Conservation (phyloP, 2,113 vertebrate genomes). For the Spea bombifrons region DNA sequence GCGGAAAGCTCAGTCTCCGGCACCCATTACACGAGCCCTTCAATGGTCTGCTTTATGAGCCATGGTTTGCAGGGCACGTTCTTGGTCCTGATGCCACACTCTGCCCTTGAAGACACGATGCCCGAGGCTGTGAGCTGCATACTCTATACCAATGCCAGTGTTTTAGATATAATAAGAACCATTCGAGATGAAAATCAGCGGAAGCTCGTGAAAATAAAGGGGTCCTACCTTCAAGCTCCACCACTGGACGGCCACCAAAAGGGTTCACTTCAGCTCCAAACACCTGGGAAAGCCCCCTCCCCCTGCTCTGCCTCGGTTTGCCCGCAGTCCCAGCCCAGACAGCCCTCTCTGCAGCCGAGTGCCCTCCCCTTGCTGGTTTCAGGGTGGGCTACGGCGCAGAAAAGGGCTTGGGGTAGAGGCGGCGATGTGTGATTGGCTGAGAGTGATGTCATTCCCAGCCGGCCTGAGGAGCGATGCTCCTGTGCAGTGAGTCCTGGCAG, state of each 20-base stretch:
- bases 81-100: neutral
- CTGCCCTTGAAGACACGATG: neutral
- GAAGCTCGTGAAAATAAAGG: neutral
- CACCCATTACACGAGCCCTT: neutral
- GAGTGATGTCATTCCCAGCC: conserved; percentile 40
- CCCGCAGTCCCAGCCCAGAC: conserved; percentile 37
- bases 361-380: conserved; percentile 22
- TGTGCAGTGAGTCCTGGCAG: neutral
- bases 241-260: conserved; percentile 30
- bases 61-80: conserved; percentile 1
- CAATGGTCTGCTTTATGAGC: neutral
- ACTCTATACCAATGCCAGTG: no score
- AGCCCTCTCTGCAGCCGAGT: conserved; percentile 25
- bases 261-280: neutral
- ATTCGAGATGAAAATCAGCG: neutral
- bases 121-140: no score
- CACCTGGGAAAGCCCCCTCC: conserved; percentile 36
- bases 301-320: conserved; percentile 27
- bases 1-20: neutral
- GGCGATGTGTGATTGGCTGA: conserved; percentile 19
- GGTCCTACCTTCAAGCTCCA: conserved; percentile 34
- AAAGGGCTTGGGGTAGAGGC: neutral
- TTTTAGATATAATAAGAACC: no score
- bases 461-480: neutral
- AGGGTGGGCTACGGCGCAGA: neutral